Evolutionary conservation across 1,140 invertebrate genomes (phyloP).

Genomic region (Pogonus chalceus): DNA sequence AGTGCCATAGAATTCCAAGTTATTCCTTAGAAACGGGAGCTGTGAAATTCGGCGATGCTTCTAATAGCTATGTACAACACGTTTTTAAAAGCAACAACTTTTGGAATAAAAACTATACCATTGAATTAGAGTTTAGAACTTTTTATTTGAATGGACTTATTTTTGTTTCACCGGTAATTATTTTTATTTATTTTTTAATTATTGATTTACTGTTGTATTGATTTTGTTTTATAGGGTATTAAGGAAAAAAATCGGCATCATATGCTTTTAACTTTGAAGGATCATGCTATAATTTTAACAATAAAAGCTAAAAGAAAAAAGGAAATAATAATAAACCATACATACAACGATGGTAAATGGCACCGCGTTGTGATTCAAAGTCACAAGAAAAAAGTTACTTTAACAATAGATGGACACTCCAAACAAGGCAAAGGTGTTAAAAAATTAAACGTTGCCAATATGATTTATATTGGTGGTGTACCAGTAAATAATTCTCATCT

Average conservation of each 20-base stretch:
- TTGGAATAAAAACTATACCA: slow-evolving; percentile 58
- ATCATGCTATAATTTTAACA: slow-evolving; percentile 58
- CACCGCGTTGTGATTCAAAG: slow-evolving; percentile 58
- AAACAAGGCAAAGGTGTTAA: slow-evolving; percentile 56
- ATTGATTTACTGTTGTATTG: slow-evolving; percentile 6
- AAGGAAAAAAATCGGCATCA: slow-evolving; percentile 58
- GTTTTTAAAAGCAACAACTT: slow-evolving; percentile 51
- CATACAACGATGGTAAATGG: slow-evolving; percentile 76
- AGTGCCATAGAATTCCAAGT: slow-evolving; percentile 52
- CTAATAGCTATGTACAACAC: slow-evolving; percentile 63
- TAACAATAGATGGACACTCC: slow-evolving; percentile 57
- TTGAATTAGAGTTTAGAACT: slow-evolving; percentile 76
- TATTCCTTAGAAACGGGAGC: slow-evolving; percentile 70
- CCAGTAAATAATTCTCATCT: slow-evolving; percentile 44
- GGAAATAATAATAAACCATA: slow-evolving; percentile 46
- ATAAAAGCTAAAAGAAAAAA: slow-evolving; percentile 55
- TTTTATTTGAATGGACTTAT: slow-evolving; percentile 76
- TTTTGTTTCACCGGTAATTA: slow-evolving; percentile 57
- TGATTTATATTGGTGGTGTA: slow-evolving; percentile 70
- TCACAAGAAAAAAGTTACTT: slow-evolving; percentile 37
- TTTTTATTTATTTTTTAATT: slow-evolving; percentile 6
- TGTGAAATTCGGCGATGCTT: slow-evolving; percentile 74
- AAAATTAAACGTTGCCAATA: slow-evolving; percentile 54
- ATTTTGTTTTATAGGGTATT: slow-evolving; percentile 41
- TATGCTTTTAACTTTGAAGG: slow-evolving; percentile 57